Conservation (phyloP, 2,797 vertebrate genomes). For the Garrulus glandarius region DNA sequence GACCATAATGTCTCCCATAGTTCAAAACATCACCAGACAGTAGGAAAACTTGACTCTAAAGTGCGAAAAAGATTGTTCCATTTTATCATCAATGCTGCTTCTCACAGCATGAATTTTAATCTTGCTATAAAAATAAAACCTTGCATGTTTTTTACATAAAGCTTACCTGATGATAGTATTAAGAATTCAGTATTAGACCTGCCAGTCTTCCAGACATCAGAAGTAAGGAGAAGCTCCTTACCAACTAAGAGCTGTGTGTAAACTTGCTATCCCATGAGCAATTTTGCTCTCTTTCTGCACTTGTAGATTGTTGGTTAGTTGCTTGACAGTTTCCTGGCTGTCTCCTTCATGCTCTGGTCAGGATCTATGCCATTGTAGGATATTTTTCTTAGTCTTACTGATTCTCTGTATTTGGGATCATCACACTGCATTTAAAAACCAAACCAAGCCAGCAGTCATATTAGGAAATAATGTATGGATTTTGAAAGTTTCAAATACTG, state of each 20-base stretch:
- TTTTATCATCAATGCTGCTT: not conserved
- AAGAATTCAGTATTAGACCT: not conserved
- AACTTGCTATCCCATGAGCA: not conserved
- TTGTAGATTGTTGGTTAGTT: not conserved
- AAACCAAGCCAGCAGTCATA: not conserved
- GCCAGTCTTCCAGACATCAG: not conserved
- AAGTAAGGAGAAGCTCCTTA: not conserved
- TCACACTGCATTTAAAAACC: not conserved
- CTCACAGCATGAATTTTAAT: not conserved
- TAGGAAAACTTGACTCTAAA: not conserved
- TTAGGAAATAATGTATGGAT: not conserved
- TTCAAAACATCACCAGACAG: not conserved
- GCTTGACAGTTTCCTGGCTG: not conserved
- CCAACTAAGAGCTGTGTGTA: not conserved
- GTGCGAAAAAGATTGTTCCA: not conserved
- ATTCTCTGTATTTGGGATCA: not conserved
- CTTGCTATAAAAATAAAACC: not conserved
- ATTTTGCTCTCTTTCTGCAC: not conserved
- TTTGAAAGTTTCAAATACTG: not conserved
- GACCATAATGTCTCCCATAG: not conserved
- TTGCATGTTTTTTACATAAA: not conserved
- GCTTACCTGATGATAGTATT: not conserved
- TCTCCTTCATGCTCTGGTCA: accelerated
- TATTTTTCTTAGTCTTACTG: not conserved
- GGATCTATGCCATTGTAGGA: accelerated